Conservation (phyloP, 1,140 invertebrate species). For the Plectrocnemia conspersa region DNA sequence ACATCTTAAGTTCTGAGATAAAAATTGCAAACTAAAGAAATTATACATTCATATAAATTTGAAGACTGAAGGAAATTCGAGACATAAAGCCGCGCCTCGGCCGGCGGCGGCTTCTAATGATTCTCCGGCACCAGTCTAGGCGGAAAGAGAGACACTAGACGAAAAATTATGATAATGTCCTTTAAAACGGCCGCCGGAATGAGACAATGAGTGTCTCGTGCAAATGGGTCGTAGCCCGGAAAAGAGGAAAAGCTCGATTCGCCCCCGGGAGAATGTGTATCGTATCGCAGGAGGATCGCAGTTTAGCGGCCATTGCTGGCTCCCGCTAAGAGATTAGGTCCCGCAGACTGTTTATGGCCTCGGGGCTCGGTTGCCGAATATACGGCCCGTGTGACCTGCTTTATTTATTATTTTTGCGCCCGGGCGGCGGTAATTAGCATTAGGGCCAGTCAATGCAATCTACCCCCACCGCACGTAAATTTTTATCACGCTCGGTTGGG, state of each 20-base stretch:
- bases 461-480: too few relatives aligned
- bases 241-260: conserved; percentile 25
- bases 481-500: too few relatives aligned
- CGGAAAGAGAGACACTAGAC: conserved; percentile 10
- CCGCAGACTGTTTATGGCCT: conserved; percentile 29
- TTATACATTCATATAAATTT: too few relatives aligned
- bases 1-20: too few relatives aligned
- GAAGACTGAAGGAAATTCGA: too few relatives aligned
- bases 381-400: conserved; percentile 9
- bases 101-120: conserved; percentile 1
- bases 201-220: conserved; percentile 11
- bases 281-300: conserved; percentile 23
- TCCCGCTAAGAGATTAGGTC: conserved; percentile 30
- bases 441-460: neutral
- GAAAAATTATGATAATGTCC: conserved; percentile 29
- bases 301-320: conserved; percentile 17
- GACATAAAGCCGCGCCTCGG: too few relatives aligned
- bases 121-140: neutral
- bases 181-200: conserved; percentile 16
- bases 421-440: conserved; percentile 18
- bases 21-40: too few relatives aligned
- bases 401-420: conserved; percentile 22
- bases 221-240: conserved; percentile 12
- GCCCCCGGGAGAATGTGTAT: conserved; percentile 5
- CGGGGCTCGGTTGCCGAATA: conserved; percentile 6